Evolutionary conservation across 2,888 invertebrate species (phyloP), one percentile per base, ranked within the genome.

Genomic region (Perdita meconis): DNA sequence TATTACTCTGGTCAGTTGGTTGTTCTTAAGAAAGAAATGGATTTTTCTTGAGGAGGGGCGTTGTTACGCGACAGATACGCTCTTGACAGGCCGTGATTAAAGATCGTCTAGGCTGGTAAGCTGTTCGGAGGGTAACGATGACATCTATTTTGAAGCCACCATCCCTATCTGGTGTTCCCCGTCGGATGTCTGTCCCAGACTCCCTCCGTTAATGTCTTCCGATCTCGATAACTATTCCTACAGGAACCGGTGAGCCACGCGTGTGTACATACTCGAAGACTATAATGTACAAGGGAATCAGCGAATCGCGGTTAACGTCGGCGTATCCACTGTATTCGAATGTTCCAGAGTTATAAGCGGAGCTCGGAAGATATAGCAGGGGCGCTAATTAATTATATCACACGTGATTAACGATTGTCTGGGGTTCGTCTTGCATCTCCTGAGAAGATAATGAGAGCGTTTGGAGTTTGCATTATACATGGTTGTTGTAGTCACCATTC

Each of bases 71-170:
- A 78, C 68, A 69, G 72, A 79, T 78, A 79, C 65, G 72, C 56
- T 65, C 79, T 50, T 68, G 64, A 68, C 40, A 44, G 66, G 55
- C 38, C 24, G 59, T 78, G 78, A 79, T 79, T 79, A 78, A 79
- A 73, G 79, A 73, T 73, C 56, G 61, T 61, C 68, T 69, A 64
- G 42, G 40, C 8, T 26, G 68, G 60, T 51, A 42, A 56, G 65
- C 68, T 61, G 56, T 34, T 64, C 24, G 51, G 63, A 36, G 65
- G 72, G 65, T 69, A 65, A 65, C 78, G 77, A 67, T 72, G 78
- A 79, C 79, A 79, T 79, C 72, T 78, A 79, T 69, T 73, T 73
- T 65, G 69, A 65, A 61, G 44, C 73, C 44, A 53, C 51, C 72
- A n/a, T 47, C 56, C 26, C 68, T 38, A 42, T 56, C 64, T 61